Base-by-base conservation (phyloP, 1,140 invertebrate species). In the fruit fly (Drosophila melanogaster) region DNA sequence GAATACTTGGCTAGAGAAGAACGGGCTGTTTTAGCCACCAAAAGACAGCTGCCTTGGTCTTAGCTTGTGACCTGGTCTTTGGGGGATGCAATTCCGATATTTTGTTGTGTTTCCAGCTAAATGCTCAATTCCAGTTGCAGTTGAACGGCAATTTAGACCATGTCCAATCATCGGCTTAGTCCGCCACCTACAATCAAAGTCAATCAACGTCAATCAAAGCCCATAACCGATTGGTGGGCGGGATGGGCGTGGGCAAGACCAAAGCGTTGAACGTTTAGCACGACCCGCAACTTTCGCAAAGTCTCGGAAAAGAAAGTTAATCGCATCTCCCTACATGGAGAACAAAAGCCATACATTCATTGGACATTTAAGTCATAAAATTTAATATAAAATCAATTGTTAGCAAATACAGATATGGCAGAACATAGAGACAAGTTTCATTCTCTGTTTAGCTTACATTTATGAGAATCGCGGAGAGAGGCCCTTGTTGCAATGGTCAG, bases 231-330 rank as follows among this genome's bases (percentile, higher is more conserved):
- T 66, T 64, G 60, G 22, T 56, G 62, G 67, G 50, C 51, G 35
- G 66, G 8, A n/a, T 47, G 19, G 62, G 41, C 41, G 60, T 35
- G 49, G 59, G 12, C 12, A 17, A 26, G 24, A 6, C 24, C 50
- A 41, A 58, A 66, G 74, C 74, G 74, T 77, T 53, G 56, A 77
- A 44, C 73, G 73, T 77, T 77, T 77, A 77, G 64, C 74, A 77
- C 73, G 73, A 41, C 43, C 43, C 40, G 60, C 46, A 47, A 77
- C 74, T 77, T 77, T 77, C 74, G 41, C 60, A 67, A 67, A 56
- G 35, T 14, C 11, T 35, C 24, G 26, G 12, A 56, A 59, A 62
- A 74, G 55, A 69, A 50, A 60, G 73, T 71, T 22, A 2, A 12
- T n/a, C 2, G 35, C 64, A 65, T 65, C 43, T 50, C 26, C 4